Percentiles rank a stretch among this genome's conserved stretches.
phyloP scores from a whole-genome alignment of 2,888 invertebrate species.

The Dasysyrphus tricinctus region DNA sequence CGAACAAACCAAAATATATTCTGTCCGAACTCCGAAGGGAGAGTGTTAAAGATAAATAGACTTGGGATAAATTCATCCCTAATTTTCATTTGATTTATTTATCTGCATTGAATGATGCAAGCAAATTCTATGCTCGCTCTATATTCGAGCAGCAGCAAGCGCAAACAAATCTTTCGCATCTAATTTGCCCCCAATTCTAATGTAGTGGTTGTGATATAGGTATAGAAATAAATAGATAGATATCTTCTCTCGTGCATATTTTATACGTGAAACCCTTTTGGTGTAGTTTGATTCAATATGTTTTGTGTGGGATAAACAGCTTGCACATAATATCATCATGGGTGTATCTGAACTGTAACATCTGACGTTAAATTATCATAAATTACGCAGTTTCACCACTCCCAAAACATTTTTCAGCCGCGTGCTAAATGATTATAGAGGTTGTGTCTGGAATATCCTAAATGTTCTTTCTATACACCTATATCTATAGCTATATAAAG shows the following conservation, averaged over 20 bases:
- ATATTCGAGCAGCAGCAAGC: slow-evolving; percentile 9
- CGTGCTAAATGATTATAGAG: slow-evolving; percentile 45
- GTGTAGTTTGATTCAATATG: slow-evolving; percentile 80
- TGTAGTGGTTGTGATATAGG: neutral
- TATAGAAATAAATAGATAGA: slow-evolving; percentile 3
- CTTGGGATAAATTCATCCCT: slow-evolving; percentile 50
- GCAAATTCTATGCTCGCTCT: slow-evolving; percentile 25
- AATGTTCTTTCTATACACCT: slow-evolving; percentile 12
- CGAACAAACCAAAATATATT: slow-evolving; percentile 24
- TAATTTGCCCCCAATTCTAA: slow-evolving; percentile 39
- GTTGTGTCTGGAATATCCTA: slow-evolving; percentile 40
- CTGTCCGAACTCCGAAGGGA: slow-evolving; percentile 40
- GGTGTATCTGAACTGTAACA: slow-evolving; percentile 79
- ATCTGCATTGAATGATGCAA: slow-evolving; percentile 67
- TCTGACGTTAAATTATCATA: slow-evolving; percentile 82
- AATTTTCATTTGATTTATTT: slow-evolving; percentile 67
- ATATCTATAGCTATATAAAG: neutral
- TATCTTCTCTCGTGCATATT: slow-evolving; percentile 58
- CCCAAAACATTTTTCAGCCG: slow-evolving; percentile 50
- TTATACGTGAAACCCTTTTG: slow-evolving; percentile 79
- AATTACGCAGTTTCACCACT: slow-evolving; percentile 77
- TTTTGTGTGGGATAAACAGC: slow-evolving; percentile 72
- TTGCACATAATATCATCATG: slow-evolving; percentile 46
- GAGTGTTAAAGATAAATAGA: slow-evolving; percentile 46
- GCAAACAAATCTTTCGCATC: slow-evolving; percentile 47